phyloP scores from a whole-genome alignment of 2,113 vertebrate species.

The Trochalopteron elliotii region DNA sequence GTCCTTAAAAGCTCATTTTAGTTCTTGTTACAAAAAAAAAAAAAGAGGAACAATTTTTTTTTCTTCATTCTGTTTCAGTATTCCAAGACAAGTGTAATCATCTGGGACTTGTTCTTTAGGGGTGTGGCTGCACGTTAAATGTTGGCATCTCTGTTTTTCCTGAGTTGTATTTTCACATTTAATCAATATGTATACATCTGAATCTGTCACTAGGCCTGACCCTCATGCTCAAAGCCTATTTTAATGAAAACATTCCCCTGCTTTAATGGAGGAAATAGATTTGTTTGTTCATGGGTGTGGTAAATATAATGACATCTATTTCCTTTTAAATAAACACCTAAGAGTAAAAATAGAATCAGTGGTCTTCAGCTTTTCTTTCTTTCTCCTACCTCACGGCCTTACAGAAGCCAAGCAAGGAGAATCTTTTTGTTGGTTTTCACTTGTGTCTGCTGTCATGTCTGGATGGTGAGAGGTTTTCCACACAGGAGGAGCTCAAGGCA shows the following conservation, averaged over 20 bases:
- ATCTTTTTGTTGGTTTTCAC: neutral
- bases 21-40: neutral
- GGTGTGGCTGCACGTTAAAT: slow-evolving; percentile 53
- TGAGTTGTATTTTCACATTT: slow-evolving; percentile 36
- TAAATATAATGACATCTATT: neutral
- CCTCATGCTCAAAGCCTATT: neutral
- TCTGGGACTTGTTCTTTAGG: slow-evolving; percentile 19
- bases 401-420: neutral
- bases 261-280: rapidly evolving
- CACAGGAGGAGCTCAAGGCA: neutral
- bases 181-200: neutral
- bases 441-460: neutral
- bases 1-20: neutral
- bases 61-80: neutral
- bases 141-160: slow-evolving; percentile 18
- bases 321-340: neutral
- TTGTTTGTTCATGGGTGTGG: neutral
- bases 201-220: neutral
- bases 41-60: neutral
- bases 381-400: neutral
- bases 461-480: neutral
- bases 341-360: neutral
- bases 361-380: neutral
- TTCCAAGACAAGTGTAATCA: slow-evolving; percentile 12
- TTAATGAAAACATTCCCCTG: neutral